These are phyloP conservation scores for Scrobipalpa atriplicella DNA, from an alignment of 2,888 invertebrate species.

Conservation along the genomic window DNA sequence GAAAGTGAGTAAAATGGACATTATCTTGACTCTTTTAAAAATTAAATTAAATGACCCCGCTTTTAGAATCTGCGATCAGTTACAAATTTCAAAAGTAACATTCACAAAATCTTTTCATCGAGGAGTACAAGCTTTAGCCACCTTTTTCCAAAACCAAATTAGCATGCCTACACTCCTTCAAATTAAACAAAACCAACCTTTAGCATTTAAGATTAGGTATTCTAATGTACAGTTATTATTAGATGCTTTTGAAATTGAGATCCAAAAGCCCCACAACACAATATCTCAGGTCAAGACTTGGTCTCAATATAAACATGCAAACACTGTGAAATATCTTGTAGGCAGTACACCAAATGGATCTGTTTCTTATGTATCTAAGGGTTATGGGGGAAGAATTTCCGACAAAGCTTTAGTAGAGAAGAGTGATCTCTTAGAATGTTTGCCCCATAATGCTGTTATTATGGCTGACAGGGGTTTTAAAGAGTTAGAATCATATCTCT, in stretches of 20 bases:
- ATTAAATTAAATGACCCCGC: no score
- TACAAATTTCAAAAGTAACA: background rate
- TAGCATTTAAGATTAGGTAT: conserved; percentile 26
- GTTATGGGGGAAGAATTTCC: conserved; percentile 42
- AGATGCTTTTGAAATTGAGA: conserved; percentile 29
- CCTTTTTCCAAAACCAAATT: background rate
- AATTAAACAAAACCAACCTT: conserved; percentile 4
- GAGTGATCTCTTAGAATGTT: conserved; percentile 2
- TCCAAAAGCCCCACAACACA: conserved; percentile 29
- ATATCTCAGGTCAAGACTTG: conserved; percentile 30
- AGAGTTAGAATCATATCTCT: conserved; percentile 7
- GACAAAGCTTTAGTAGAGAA: conserved; percentile 31
- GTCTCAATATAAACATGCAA: conserved; percentile 32
- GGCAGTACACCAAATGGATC: conserved; percentile 44
- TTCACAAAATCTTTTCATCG: background rate
- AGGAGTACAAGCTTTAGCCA: background rate
- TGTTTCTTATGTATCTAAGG: conserved; percentile 47
- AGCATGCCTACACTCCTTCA: background rate
- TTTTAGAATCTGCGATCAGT: background rate
- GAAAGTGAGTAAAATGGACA: no score
- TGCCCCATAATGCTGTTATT: background rate
- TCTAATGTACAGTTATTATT: conserved; percentile 6
- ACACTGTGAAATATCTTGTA: conserved; percentile 37
- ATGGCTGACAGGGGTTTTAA: conserved; percentile 6
- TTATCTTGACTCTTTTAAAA: no score